These are phyloP conservation scores for Penaeus japonicus DNA, from an alignment of 1,140 invertebrate species.

Conservation along the genomic window DNA sequence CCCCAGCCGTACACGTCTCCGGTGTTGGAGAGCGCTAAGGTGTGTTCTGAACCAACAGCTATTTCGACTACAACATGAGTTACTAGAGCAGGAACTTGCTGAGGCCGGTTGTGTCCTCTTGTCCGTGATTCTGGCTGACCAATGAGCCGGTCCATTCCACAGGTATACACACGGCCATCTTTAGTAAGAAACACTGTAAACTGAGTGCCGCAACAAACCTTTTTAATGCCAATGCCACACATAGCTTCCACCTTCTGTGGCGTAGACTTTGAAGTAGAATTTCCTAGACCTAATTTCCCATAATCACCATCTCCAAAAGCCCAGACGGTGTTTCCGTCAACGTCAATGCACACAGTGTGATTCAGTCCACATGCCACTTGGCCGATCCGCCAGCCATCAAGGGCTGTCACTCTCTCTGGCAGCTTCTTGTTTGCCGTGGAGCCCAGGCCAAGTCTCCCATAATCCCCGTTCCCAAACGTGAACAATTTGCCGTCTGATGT, in stretches of 20 bases:
- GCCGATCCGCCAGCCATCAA: conserved; percentile 67
- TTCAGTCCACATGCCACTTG: conserved; percentile 72
- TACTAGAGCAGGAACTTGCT: conserved; percentile 66
- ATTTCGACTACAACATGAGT: conserved; percentile 71
- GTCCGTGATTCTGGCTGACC: conserved; percentile 68
- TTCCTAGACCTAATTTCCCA: conserved; percentile 73
- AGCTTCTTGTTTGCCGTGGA: conserved; percentile 72
- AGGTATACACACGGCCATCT: conserved; percentile 71
- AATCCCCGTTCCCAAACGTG: conserved; percentile 76
- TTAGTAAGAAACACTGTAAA: conserved; percentile 73
- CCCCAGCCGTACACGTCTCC: conserved; percentile 76
- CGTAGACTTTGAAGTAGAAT: conserved; percentile 68
- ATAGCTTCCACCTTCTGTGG: conserved; percentile 69
- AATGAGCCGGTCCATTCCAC: conserved; percentile 72
- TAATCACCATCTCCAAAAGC: conserved; percentile 76
- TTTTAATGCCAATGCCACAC: conserved; percentile 69
- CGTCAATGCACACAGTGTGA: conserved; percentile 72
- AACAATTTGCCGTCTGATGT: conserved; percentile 73
- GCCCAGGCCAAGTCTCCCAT: conserved; percentile 73
- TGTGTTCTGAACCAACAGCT: conserved; percentile 73
- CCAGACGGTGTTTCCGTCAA: conserved; percentile 72
- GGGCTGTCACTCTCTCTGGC: conserved; percentile 69
- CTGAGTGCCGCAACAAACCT: conserved; percentile 73
- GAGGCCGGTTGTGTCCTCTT: conserved; percentile 65
- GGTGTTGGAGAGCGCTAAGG: conserved; percentile 69